Percentiles rank a stretch among this genome's conserved stretches.
These are phyloP conservation scores for Elaphurus davidianus DNA, from an alignment of 2,113 vertebrate genomes.

Conservation along the genomic window DNA sequence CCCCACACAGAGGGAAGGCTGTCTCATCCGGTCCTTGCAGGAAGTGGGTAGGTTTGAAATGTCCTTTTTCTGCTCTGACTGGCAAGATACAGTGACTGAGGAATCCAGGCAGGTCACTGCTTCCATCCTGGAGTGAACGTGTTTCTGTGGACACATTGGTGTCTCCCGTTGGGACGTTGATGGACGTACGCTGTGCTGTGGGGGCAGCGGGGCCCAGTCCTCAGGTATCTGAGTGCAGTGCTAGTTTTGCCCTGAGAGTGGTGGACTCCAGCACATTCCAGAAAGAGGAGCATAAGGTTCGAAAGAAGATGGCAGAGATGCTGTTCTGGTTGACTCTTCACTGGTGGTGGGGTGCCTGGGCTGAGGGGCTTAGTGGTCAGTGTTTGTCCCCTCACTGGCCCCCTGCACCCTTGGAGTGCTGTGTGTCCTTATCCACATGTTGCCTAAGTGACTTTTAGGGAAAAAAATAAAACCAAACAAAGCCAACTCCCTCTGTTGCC, in stretches of 20 bases:
- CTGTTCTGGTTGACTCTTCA: neutral
- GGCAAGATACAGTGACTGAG: conserved; percentile 8
- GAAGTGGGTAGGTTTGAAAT: conserved; percentile 53
- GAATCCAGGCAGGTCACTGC: neutral
- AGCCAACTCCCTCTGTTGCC: neutral
- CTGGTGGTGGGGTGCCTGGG: neutral
- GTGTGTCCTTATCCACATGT: neutral
- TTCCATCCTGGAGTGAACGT: neutral
- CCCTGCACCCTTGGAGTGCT: neutral
- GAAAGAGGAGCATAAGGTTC: neutral
- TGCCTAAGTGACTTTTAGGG: neutral
- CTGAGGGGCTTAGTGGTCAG: neutral
- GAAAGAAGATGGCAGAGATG: neutral
- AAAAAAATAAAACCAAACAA: neutral
- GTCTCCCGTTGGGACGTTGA: neutral
- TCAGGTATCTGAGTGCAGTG: neutral
- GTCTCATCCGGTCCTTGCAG: neutral
- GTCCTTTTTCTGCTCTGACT: neutral
- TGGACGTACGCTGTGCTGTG: neutral
- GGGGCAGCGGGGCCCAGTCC: too few species aligned
- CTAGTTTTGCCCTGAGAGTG: neutral
- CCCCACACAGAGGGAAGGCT: conserved; percentile 26
- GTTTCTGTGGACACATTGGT: neutral
- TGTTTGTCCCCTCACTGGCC: neutral
- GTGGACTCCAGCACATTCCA: neutral